These are phyloP conservation scores for Tauraco hartlaubi DNA, from an alignment of 2,797 vertebrate genomes.

Conservation along the genomic window DNA sequence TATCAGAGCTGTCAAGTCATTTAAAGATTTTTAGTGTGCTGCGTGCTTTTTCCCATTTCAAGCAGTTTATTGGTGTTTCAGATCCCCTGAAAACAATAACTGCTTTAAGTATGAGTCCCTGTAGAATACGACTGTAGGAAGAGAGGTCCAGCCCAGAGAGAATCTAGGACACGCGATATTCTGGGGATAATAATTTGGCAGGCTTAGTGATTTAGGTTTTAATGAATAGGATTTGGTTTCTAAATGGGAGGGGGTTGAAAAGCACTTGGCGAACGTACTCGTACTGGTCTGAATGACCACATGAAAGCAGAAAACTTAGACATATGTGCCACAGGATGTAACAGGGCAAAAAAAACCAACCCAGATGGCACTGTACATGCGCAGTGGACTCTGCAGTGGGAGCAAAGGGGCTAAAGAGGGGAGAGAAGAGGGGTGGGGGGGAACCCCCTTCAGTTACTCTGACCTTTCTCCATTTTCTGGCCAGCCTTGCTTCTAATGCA, in stretches of 20 bases:
- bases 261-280: not conserved
- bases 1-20: not conserved
- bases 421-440: not conserved
- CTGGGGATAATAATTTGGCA: conserved; percentile 67
- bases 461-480: not conserved
- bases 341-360: fast-evolving
- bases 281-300: not conserved
- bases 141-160: conserved; percentile 34
- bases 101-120: not conserved
- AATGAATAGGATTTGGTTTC: conserved; percentile 69
- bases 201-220: conserved; percentile 68
- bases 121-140: not conserved
- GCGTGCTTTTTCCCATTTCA: not conserved
- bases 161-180: conserved; percentile 66
- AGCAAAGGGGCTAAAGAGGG: not conserved
- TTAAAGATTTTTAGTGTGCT: not conserved
- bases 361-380: not conserved
- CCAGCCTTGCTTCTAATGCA: not conserved
- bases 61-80: not conserved
- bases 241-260: conserved; percentile 27
- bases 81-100: conserved; percentile 11
- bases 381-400: not conserved
- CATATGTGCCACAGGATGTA: conserved; percentile 1
- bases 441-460: not conserved
- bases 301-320: conserved; percentile 12